These are phyloP conservation scores for Trichechus manatus DNA, from an alignment of 2,113 vertebrate genomes.

Conservation along the genomic window DNA sequence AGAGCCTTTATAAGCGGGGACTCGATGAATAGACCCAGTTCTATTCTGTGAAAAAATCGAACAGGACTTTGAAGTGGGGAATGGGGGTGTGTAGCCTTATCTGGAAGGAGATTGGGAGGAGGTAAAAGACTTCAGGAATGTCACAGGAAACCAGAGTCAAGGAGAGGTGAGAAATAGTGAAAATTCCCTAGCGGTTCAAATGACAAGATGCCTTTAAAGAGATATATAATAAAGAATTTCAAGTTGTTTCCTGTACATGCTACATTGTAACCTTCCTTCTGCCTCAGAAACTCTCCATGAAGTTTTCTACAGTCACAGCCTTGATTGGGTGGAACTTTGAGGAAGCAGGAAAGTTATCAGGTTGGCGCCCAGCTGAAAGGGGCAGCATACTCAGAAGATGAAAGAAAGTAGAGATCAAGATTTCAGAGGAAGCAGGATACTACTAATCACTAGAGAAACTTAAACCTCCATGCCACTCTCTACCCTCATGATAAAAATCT, in stretches of 20 bases:
- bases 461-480: background rate
- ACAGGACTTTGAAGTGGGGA: background rate
- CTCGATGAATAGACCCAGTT: background rate
- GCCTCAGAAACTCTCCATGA: background rate
- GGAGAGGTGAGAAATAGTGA: background rate
- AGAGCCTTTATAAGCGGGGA: background rate
- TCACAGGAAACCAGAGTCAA: background rate
- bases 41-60: background rate
- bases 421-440: background rate
- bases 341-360: background rate
- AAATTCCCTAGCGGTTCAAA: conserved; percentile 7
- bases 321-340: background rate
- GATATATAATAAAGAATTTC: background rate
- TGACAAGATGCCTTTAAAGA: conserved; percentile 17
- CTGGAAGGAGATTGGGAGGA: background rate
- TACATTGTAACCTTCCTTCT: background rate
- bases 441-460: background rate
- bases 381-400: background rate
- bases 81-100: background rate
- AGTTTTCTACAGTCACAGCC: background rate
- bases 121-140: background rate
- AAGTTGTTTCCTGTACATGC: background rate
- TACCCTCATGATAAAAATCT: background rate
- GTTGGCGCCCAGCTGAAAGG: background rate
- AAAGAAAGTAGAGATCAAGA: background rate